Evolutionary conservation across 2,797 vertebrate species (phyloP).

Genomic region (Toxotes lorentzi): DNA sequence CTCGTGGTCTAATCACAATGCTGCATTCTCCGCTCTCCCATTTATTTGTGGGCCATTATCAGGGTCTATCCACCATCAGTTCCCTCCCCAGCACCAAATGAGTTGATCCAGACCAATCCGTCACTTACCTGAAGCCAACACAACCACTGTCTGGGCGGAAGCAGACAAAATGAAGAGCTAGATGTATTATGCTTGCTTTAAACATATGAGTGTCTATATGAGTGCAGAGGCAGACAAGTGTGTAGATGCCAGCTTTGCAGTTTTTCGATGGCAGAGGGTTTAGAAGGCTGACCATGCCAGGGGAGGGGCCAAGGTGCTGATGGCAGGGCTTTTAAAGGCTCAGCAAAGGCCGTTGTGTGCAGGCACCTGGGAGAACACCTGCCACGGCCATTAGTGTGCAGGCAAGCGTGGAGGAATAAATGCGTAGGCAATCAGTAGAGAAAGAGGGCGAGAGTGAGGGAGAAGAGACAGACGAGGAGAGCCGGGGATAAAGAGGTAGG

Average conservation of each 20-base stretch:
- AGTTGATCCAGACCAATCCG: conserved; percentile 2
- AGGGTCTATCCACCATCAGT: conserved; percentile 4
- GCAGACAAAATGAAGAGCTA: conserved; percentile 8
- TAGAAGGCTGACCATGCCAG: conserved; percentile 7
- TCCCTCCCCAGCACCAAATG: conserved; percentile 30
- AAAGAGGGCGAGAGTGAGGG: conserved; percentile 17
- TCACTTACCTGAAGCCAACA: conserved; percentile 35
- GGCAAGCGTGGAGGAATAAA: conserved; percentile 67
- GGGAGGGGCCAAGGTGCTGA: conserved; percentile 54
- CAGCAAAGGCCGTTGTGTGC: conserved; percentile 48
- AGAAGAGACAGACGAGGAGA: conserved; percentile 39
- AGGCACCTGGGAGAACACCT: conserved; percentile 79
- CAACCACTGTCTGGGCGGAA: conserved; percentile 6
- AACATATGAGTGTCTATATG: background rate
- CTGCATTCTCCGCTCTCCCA: conserved; percentile 44
- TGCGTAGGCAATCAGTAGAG: conserved; percentile 61
- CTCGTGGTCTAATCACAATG: conserved; percentile 49
- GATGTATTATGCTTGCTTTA: background rate
- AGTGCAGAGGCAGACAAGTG: conserved; percentile 8
- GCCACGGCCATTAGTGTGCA: conserved; percentile 76
- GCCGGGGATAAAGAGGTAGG: conserved; percentile 39
- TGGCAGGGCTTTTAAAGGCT: conserved; percentile 69
- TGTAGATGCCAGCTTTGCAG: conserved; percentile 28
- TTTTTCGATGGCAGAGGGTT: conserved; percentile 20
- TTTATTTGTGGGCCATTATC: conserved; percentile 53